Base-by-base conservation (phyloP, 2,113 vertebrate species). In the Chaetura pelagica region DNA sequence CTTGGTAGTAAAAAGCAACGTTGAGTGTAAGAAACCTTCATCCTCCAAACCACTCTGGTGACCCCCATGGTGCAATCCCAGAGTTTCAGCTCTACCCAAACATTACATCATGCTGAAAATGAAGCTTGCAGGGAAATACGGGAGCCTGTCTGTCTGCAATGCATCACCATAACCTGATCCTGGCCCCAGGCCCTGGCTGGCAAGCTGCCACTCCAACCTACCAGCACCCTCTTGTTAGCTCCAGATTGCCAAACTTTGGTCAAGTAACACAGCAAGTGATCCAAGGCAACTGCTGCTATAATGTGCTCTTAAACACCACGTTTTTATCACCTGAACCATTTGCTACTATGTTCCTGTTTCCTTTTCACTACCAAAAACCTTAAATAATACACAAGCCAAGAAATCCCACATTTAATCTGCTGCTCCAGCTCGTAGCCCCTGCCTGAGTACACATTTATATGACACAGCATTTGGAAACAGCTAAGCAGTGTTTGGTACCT, bases 41-140 rank as follows among this genome's bases (percentile, higher is more conserved):
- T 44, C 48, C 34, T 66, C 11, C 7, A 9, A 66, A 32, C 17
- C 1, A 0, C 26, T 16, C 19, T 1, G 1, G 34, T 46, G 51
- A 58, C n/a, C 52, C 54, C 30, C 19, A 6, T 5, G 40, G 44
- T 12, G 62, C 27, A 49, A 62, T 9, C 63, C n/a, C 58, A 20
- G 82, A 15, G 3, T 7, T 64, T 49, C 63, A 29, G 51, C 62
- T 38, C 29, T 21, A 55, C 69, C 77, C 78, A 81, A 94, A 82
- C 42, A 38, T 1, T 3, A 49, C 0, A 0, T 7, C 61, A 71
- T 1, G 5, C 46, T 57, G 51, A 24, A 57, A 78, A 52, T 2
- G 0, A 1, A 57, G 51, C 4, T 52, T 59, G 61, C 38, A 40
- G 74, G 48, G 57, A 61, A 29, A 15, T 5, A 27, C 6, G 23